Evolutionary conservation across 2,113 vertebrate species (phyloP), one percentile per base, ranked within the genome.

Genomic region (Phoxinus phoxinus): DNA sequence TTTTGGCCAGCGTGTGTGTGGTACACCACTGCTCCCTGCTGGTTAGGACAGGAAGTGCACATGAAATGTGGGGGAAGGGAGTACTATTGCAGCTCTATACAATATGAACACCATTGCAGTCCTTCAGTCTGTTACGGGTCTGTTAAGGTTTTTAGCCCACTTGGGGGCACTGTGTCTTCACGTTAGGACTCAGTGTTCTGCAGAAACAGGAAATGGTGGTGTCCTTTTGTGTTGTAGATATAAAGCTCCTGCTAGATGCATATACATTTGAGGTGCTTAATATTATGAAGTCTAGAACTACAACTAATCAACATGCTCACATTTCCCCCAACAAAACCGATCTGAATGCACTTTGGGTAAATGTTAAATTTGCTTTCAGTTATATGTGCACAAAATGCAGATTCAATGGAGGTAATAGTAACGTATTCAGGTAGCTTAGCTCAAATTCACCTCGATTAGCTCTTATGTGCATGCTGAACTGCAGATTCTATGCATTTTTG

Each of bases 111-210:
- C 35, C 6, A 25, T 13, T 86, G 79, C 51, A 30, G 21, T n/a
- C 19, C 46, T 19, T 32, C 8, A 32, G 10, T 37, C 59, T 61
- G 23, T n/a, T 10, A 11, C 10, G 35, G 35, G 1, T 44, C 21
- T 61, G 58, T 44, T 79, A 21, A 30, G 51, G 73, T 72, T 27
- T 84, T 63, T 37, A 12, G 93, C 59, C 93, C 95, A 94, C 91
- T 93, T 90, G 95, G 94, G 94, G 94, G 94, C 94, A 93, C 94
- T 95, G 94, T 95, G 85, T 78, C 69, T 95, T 89, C 91, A 91
- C 13, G 56, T 4, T 46, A 74, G 72, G 32, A 73, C 6, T 12
- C 17, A 0, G 2, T 32, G 6, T 44, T 41, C 76, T 1, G 4
- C 78, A 80, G 78, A 80, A 10, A 15, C 58, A 46, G 37, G n/a